phyloP scores from a whole-genome alignment of 2,888 invertebrate genomes.

The Chirona hameri region DNA sequence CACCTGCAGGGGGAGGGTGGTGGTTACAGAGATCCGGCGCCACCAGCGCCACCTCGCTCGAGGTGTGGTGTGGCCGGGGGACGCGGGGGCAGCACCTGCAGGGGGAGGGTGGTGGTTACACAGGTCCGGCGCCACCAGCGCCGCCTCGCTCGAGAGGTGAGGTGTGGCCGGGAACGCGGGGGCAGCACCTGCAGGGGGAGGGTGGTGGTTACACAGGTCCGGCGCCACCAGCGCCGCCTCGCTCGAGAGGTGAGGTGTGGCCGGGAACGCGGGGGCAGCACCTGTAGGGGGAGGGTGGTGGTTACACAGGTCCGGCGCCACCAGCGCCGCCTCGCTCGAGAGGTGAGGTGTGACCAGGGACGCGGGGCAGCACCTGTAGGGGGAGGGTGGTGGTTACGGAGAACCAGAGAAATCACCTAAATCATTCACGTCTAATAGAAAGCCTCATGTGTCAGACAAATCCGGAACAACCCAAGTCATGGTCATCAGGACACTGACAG shows the following conservation, averaged over 20 bases:
- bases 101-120: background rate
- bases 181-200: background rate
- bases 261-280: no score
- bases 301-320: conserved; percentile 7
- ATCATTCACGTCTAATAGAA: no score
- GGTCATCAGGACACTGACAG: no score
- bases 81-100: background rate
- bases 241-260: background rate
- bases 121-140: conserved; percentile 25
- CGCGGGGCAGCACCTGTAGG: no score
- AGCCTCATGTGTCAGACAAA: no score
- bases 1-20: background rate
- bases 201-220: background rate
- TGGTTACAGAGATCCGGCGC: background rate
- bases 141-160: background rate
- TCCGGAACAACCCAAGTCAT: no score
- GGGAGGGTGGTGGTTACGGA: no score
- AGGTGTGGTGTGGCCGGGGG: background rate
- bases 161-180: background rate
- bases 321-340: background rate
- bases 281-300: no score
- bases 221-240: conserved; percentile 10
- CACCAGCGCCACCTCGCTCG: background rate
- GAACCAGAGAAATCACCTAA: no score
- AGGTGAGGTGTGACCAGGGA: no score